Conservation (phyloP, 2,888 invertebrate genomes). For the Anagyrus pseudococci region DNA sequence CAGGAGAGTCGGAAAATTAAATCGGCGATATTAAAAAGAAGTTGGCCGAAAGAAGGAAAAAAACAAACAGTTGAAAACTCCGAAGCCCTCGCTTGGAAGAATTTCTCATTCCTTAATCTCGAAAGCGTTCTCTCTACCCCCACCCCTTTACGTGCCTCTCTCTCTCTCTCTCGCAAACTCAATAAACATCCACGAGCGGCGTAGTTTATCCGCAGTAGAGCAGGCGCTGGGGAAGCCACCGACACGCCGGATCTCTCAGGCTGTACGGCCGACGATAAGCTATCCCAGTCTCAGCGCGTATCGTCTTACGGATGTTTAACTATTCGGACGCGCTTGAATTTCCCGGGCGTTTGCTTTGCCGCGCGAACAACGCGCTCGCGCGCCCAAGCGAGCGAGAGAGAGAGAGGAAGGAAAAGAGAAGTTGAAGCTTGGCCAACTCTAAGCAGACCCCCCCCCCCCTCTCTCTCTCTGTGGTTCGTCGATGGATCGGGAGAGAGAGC, state of each 20-base stretch:
- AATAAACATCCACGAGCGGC: constrained; percentile 25
- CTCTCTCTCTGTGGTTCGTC: too few relatives aligned
- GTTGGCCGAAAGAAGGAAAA: too few relatives aligned
- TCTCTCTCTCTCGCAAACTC: constrained; percentile 2
- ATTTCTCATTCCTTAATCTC: too few relatives aligned
- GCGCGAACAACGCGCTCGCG: background rate
- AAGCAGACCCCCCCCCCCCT: too few relatives aligned
- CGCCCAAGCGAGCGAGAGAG: too few relatives aligned
- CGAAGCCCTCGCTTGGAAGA: too few relatives aligned
- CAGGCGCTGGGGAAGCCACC: background rate
- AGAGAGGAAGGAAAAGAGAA: too few relatives aligned
- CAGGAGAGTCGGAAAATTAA: too few relatives aligned
- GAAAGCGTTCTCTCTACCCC: background rate
- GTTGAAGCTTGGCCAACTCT: too few relatives aligned
- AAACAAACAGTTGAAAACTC: too few relatives aligned
- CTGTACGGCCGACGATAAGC: constrained; percentile 9
- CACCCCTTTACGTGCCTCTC: background rate
- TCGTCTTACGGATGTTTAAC: constrained; percentile 33
- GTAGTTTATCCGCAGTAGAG: background rate
- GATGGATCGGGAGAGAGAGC: too few relatives aligned
- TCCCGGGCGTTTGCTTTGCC: constrained; percentile 22
- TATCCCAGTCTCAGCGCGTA: constrained; percentile 11
- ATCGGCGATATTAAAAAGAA: too few relatives aligned
- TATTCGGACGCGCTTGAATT: constrained; percentile 24
- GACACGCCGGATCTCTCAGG: background rate